Evolutionary conservation across 2,888 invertebrate genomes (phyloP).

Genomic region (Rotaria magnacalcarata): DNA sequence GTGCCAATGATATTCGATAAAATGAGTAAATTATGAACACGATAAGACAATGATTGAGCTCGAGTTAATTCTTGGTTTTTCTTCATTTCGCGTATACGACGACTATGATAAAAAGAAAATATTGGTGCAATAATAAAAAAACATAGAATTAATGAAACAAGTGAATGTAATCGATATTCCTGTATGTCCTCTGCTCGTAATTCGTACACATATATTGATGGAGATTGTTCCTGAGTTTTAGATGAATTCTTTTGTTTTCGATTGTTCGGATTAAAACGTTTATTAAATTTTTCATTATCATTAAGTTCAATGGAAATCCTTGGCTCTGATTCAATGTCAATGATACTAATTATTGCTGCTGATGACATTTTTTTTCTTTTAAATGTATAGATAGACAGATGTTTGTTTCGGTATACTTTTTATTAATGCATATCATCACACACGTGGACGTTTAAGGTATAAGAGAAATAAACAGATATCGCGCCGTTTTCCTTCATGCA

Average conservation of each 20-base stretch:
- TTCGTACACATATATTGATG: not conserved
- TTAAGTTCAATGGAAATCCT: not conserved
- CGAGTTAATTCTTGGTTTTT: not conserved
- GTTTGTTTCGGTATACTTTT: not conserved
- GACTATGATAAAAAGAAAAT: not conserved
- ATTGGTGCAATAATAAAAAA: not conserved
- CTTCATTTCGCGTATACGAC: not conserved
- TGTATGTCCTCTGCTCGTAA: not conserved
- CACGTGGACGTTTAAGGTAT: not conserved
- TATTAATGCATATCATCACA: not conserved
- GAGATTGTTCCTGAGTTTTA: not conserved
- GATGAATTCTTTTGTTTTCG: not conserved
- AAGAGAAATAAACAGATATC: not conserved
- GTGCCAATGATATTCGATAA: not conserved
- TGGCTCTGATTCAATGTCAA: not conserved
- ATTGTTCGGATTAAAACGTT: not conserved
- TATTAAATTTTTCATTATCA: not conserved
- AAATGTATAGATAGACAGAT: not conserved
- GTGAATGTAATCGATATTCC: not conserved
- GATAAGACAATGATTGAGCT: not conserved
- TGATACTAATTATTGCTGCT: not conserved
- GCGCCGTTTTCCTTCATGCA: not conserved
- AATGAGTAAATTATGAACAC: not conserved
- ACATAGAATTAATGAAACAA: not conserved
- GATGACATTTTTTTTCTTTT: not conserved